Evolutionary conservation across 2,888 invertebrate genomes (phyloP), one percentile per base, ranked within the genome.

Genomic region (Disparrhopalites patrizii): DNA sequence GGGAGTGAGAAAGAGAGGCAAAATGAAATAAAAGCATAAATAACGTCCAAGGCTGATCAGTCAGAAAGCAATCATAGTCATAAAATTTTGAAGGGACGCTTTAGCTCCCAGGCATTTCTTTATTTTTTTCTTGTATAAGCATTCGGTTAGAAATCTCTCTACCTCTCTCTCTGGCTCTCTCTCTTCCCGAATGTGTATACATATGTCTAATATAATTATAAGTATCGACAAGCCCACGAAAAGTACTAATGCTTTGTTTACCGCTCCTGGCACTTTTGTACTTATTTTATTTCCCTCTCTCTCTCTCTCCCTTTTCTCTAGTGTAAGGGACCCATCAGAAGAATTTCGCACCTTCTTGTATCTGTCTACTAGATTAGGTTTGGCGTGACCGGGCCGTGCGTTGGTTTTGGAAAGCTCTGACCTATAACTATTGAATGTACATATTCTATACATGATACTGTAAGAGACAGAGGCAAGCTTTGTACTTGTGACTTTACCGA

Each of bases 61-160:
- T 65, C 64, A 50, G 47, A 69, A 62, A 65, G 69, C 69, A 69
- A 69, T 69, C 65, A 67, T 56, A 69, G 69, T 63, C 65, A 69
- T 69, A 69, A 69, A 69, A 64, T 65, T 63, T 54, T 62, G 58
- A 60, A 63, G 58, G 61, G 62, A 67, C 30, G 60, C 25, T 52
- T 52, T 30, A 56, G 20, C 68, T 64, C 50, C 30, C 52, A 58
- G 58, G 62, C 40, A 30, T 40, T 18, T 51, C 28, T 28, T 65
- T n/a, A 7, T 40, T 51, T 31, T 66, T n/a, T n/a, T n/a, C n/a
- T n/a, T n/a, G n/a, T n/a, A n/a, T n/a, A 36, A 52, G 36, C n/a
- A 40, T 40, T 40, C 40, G 40, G 40, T 20, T 40, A 4, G 40
- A 40, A 40, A 40, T 20, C 3, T 8, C 20, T 10, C 20, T 40